Base-by-base conservation (phyloP, 1,140 invertebrate species). In the Apis laboriosa region DNA sequence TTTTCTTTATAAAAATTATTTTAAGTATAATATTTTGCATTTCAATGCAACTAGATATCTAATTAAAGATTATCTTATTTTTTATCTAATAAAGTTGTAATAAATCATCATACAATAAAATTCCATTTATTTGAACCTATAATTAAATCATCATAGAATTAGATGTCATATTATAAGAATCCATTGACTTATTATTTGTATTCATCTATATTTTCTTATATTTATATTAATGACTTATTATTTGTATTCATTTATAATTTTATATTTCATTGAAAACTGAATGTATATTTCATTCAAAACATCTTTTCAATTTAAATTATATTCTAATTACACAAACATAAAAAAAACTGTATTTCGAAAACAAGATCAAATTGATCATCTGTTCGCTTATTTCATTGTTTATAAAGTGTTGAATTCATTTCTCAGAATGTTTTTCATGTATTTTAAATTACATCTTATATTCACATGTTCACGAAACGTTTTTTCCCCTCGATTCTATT, bases 401-500 rank as follows among this genome's bases (percentile, higher is more conserved):
- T 28, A 28, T 19, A 19, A 60, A 60, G 8, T n/a, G 72, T 34
- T 49, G 19, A 34, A n/a, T 15, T 53, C 21, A 11, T 58, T 58
- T n/a, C 5, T 43, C 21, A n/a, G 24, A 24, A n/a, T 51, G 51
- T 51, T 4, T n/a, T 58, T 58, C 24, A 55, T 21, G 19, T 34
- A 13, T 74, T 49, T 74, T 49, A 60, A 74, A 60, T 49, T 43
- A 49, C 72, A 49, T 12, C 34, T 43, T 28, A 17, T 51, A 49
- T 24, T 63, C 24, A 28, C 71, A 51, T 56, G 70, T 49, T 51
- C 63, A 49, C 1, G 56, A 34, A 51, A 17, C 68, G 53, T 55
- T 21, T 49, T 24, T 66, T 53, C 64, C 77, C 13, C 15, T 49
- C n/a, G 60, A 60, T 81, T 81, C 78, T 84, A 84, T 81, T 84